Base-by-base conservation (phyloP, 1,140 invertebrate genomes). In the Orius insidiosus region DNA sequence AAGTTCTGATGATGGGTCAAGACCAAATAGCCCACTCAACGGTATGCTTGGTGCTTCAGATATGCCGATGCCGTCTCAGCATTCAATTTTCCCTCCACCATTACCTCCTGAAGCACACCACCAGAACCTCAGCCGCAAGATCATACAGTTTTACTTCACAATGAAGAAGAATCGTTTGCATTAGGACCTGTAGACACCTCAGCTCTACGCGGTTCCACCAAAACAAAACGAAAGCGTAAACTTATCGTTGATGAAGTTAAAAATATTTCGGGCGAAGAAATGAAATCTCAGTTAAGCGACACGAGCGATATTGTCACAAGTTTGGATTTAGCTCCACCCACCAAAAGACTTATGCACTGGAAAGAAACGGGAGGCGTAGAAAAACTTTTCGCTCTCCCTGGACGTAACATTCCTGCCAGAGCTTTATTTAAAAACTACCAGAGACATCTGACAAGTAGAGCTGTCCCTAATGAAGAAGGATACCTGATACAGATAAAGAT, bases 191-290 rank as follows among this genome's bases (percentile, higher is more conserved):
- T 96, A 10, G 90, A 96, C 68, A 76, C 86, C 10, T 88, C 85
- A 6, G 77, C 81, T 14, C 68, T 88, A 14, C 82, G 78, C 71
- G 81, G 85, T 35, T 75, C 83, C 51, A 84, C 80, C 45, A 86
- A n/a, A 63, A 72, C 82, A 1, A 93, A 92, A 65, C 74, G 88
- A 44, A 96, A 97, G 62, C 73, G 95, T 32, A 96, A 96, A 60
- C 71, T 98, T 10, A 94, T 99, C 57, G 89, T 99, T 9, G 96
- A 99, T 63, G 95, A 99, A 69, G 84, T 97, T 6, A 99, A 98
- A 66, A 97, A 94, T 63, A 97, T 99, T 61, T 92, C 87, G n/a
- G 94, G 94, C 19, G 96, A 99, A 64, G 93, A 98, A 62, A 99
- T 99, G 95, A 98, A 98, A 61, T 78, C 92, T 18, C 96, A 99